Conservation (phyloP, 23 tunicate species). For the Pegea sp. region DNA sequence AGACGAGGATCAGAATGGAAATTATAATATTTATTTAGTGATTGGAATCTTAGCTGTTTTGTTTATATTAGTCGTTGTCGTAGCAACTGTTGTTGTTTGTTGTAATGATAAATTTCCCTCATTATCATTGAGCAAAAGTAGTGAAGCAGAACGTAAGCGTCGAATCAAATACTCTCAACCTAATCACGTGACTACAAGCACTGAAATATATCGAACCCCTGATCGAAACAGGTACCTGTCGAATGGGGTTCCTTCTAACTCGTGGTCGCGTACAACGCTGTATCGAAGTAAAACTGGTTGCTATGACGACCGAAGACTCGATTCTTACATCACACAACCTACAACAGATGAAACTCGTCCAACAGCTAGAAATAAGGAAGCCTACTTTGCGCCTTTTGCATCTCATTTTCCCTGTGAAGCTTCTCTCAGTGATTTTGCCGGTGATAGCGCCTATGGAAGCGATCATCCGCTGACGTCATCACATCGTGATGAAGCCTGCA, state of each 20-base stretch:
- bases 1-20: background rate
- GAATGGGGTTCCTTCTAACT: background rate
- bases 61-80: constrained; percentile 11
- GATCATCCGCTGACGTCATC: constrained; percentile 62
- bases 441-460: constrained; percentile 63
- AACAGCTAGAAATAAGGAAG: too few species aligned
- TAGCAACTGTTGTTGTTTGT: constrained; percentile 23
- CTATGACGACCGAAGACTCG: background rate
- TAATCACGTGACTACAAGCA: background rate
- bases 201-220: background rate
- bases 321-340: too few species aligned
- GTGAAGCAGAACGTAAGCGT: background rate
- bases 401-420: too few species aligned
- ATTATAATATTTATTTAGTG: constrained; percentile 25
- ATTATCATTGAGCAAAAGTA: background rate
- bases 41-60: constrained; percentile 35
- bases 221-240: background rate
- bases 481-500: too few species aligned
- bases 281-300: background rate
- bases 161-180: background rate
- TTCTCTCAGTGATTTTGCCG: constrained; percentile 2
- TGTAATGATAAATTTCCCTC: constrained; percentile 6
- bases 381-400: too few species aligned
- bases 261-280: constrained; percentile 2
- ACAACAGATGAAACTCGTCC: too few species aligned